These are phyloP conservation scores for Scolopax mira DNA, from an alignment of 2,113 vertebrate species.

Conservation along the genomic window DNA sequence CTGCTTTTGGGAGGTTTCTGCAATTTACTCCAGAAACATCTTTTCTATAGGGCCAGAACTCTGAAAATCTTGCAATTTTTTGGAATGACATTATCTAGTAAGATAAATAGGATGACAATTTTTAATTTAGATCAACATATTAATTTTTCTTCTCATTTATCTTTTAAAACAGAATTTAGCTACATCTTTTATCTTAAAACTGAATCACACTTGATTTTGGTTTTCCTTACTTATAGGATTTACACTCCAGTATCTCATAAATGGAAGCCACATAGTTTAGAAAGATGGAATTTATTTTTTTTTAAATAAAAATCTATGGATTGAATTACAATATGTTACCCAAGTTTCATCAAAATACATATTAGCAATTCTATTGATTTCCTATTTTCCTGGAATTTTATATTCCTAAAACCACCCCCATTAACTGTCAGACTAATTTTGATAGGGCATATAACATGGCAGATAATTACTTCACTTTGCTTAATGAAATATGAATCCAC, in stretches of 20 bases:
- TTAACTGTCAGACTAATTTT: conserved; percentile 29
- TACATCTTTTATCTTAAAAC: background rate
- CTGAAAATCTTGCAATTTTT: background rate
- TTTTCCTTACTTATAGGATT: background rate
- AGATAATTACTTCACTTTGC: background rate
- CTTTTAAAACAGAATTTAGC: background rate
- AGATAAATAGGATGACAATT: background rate
- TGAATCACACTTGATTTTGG: background rate
- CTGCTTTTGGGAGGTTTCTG: background rate
- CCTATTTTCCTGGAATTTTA: background rate
- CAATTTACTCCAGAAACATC: background rate
- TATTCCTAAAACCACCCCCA: background rate
- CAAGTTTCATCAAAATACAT: conserved; percentile 38
- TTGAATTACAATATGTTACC: background rate
- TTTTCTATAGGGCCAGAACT: background rate
- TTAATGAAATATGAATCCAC: background rate
- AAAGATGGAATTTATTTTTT: background rate
- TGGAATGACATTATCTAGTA: background rate
- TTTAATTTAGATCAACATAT: background rate
- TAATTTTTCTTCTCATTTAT: background rate
- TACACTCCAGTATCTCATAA: background rate
- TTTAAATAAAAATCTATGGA: background rate
- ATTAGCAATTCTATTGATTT: background rate
- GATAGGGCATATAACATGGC: background rate
- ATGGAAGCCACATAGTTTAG: background rate